These are phyloP conservation scores for Ylistrum balloti DNA, from an alignment of 1,140 invertebrate genomes.

Conservation along the genomic window DNA sequence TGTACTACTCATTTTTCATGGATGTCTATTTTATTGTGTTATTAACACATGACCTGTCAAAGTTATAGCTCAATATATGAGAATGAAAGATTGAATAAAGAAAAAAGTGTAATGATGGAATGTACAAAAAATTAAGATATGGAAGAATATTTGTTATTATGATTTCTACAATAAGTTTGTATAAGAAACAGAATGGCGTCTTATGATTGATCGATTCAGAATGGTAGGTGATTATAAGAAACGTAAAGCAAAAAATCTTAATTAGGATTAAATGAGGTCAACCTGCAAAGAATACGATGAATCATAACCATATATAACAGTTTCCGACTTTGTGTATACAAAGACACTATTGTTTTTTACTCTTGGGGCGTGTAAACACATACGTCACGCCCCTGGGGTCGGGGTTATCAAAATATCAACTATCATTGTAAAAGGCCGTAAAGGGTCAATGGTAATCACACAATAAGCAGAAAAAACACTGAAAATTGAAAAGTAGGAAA, in stretches of 20 bases:
- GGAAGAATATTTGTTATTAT: not conserved
- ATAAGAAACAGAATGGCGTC: not conserved
- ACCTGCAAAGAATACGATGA: not conserved
- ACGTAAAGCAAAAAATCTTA: not conserved
- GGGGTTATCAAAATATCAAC: too few species aligned
- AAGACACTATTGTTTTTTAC: not conserved
- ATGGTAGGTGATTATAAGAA: not conserved
- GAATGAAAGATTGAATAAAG: conserved; percentile 20
- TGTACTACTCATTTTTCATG: not conserved
- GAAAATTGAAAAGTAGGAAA: too few species aligned
- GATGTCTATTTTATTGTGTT: not conserved
- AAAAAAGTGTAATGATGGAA: not conserved
- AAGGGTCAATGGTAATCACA: too few species aligned
- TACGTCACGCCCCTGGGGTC: too few species aligned
- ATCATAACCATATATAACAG: not conserved
- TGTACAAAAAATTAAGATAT: not conserved
- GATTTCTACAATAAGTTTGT: not conserved
- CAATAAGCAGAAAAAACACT: too few species aligned
- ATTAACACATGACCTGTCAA: conserved; percentile 25
- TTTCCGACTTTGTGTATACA: not conserved
- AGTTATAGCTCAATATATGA: not conserved
- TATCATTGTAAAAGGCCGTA: too few species aligned
- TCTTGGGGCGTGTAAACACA: not conserved
- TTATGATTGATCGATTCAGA: not conserved
- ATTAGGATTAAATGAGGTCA: conserved; percentile 17